A percentile compares a stretch with the other conserved stretches of the same genome.
These are phyloP conservation scores for Troides oblongomaculatus DNA, from an alignment of 2,888 invertebrate genomes.

Conservation along the genomic window DNA sequence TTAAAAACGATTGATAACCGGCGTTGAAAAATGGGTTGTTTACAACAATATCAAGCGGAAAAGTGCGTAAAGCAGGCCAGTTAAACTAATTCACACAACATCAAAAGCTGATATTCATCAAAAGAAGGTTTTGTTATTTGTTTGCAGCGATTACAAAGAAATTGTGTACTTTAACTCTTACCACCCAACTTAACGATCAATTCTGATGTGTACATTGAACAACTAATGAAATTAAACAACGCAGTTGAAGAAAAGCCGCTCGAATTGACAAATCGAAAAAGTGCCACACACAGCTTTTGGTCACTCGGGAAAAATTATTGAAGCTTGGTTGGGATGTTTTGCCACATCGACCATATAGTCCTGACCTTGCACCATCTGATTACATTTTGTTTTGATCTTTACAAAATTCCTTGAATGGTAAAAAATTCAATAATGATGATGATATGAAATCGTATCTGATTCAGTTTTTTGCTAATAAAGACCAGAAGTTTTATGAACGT, in stretches of 20 bases:
- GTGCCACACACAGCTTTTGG: slow-evolving; percentile 30
- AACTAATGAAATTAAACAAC: not conserved
- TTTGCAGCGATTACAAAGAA: not conserved
- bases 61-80: not conserved
- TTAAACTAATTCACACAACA: not conserved
- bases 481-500: not conserved
- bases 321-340: no score
- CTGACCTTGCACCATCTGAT: not conserved
- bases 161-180: not conserved
- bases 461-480: no score
- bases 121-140: slow-evolving; percentile 4
- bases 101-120: not conserved
- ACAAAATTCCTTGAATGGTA: no score
- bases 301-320: slow-evolving; percentile 31
- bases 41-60: not conserved
- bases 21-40: no score
- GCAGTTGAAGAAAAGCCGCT: not conserved
- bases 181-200: not conserved
- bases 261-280: slow-evolving; percentile 4
- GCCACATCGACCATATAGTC: no score
- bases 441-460: no score
- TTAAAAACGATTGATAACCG: no score
- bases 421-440: not conserved
- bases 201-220: not conserved
- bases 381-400: not conserved